phyloP scores from a whole-genome alignment of 2,888 invertebrate genomes.

The Marasmarcha lunaedactyla region DNA sequence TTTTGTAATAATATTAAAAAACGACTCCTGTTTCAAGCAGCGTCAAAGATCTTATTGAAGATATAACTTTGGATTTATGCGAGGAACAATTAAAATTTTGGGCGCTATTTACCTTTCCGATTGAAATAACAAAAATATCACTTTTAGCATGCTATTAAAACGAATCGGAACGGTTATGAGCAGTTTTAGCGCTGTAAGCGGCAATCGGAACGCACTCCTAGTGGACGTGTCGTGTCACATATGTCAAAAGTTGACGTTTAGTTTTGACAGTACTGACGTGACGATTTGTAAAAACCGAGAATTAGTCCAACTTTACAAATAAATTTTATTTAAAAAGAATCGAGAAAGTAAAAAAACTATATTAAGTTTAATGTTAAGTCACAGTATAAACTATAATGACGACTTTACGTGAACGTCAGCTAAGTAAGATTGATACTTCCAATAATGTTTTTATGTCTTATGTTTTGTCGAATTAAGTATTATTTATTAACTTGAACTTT shows the following conservation, averaged over 20 bases:
- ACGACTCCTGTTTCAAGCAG: too few species aligned
- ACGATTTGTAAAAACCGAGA: not conserved
- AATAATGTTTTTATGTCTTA: slow-evolving; percentile 5
- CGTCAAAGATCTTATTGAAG: too few species aligned
- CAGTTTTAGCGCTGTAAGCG: too few species aligned
- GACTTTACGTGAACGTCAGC: slow-evolving; percentile 78
- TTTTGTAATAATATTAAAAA: too few species aligned
- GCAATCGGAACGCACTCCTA: too few species aligned
- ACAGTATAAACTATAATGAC: slow-evolving; percentile 57
- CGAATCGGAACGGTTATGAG: too few species aligned
- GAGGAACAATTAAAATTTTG: too few species aligned
- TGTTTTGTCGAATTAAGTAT: slow-evolving; percentile 4
- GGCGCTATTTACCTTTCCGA: too few species aligned
- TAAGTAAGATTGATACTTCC: slow-evolving; percentile 74
- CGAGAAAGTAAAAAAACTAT: not conserved
- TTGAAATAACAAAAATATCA: too few species aligned
- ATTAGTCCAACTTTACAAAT: not conserved
- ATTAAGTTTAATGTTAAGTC: not conserved
- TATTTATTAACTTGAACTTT: slow-evolving; percentile 9
- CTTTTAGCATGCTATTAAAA: too few species aligned
- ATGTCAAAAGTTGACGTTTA: not conserved
- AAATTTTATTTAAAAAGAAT: not conserved
- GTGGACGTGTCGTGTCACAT: not conserved
- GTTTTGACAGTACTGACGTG: not conserved
- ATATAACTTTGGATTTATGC: too few species aligned